Evolutionary conservation across 2,888 invertebrate genomes (phyloP).

Genomic region (Pheosia gnoma): DNA sequence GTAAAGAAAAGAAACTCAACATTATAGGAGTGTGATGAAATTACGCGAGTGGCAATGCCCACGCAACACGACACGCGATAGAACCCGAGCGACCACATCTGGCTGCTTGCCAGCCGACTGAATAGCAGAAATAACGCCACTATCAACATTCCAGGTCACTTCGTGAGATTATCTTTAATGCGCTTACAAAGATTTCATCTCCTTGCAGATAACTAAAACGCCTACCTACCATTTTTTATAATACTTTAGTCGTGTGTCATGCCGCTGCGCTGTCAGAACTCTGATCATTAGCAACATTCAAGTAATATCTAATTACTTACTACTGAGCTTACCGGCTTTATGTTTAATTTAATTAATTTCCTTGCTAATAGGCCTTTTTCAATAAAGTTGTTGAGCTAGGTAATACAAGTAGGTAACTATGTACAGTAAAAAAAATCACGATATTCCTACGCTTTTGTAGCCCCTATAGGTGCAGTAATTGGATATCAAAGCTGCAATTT

Average conservation of each 20-base stretch:
- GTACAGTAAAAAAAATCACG: no score
- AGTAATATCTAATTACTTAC: no score
- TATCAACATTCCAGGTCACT: constrained; percentile 83
- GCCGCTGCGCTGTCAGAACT: neutral
- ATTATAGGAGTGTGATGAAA: constrained; percentile 46
- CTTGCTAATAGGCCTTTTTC: no score
- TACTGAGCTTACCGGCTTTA: no score
- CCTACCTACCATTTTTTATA: constrained; percentile 10
- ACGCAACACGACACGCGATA: constrained; percentile 54
- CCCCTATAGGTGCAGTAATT: constrained; percentile 19
- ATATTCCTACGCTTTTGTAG: neutral
- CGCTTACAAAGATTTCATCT: constrained; percentile 45
- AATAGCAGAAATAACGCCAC: constrained; percentile 81
- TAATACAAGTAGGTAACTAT: no score
- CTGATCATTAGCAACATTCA: no score
- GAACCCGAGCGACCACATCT: constrained; percentile 67
- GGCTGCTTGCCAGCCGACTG: constrained; percentile 73
- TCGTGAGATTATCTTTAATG: constrained; percentile 71
- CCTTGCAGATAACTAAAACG: constrained; percentile 30
- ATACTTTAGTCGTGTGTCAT: constrained; percentile 16
- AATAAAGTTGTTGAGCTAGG: no score
- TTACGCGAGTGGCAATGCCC: constrained; percentile 67
- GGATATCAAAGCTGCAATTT: constrained; percentile 55
- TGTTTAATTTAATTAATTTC: no score
- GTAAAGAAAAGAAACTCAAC: constrained; percentile 18